phyloP scores from a whole-genome alignment of 2,888 invertebrate species.

The Smittia sp. region DNA sequence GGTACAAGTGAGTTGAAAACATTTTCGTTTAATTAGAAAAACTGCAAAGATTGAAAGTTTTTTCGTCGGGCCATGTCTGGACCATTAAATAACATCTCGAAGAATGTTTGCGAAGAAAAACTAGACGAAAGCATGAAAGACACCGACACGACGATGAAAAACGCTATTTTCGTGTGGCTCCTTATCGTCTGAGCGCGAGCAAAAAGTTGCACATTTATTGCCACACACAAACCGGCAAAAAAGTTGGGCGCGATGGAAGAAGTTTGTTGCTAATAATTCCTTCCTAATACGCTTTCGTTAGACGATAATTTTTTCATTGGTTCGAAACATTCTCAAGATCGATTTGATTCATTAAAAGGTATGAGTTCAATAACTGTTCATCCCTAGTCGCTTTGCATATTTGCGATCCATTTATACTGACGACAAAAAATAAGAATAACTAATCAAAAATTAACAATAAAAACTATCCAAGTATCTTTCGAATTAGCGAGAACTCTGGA shows the following conservation, averaged over 20 bases:
- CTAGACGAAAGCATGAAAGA: constrained; percentile 20
- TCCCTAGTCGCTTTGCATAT: too few relatives aligned
- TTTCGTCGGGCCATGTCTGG: neutral
- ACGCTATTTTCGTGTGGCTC: constrained; percentile 33
- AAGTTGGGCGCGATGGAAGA: neutral
- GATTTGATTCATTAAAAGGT: too few relatives aligned
- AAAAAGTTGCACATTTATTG: constrained; percentile 34
- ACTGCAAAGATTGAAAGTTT: constrained; percentile 2
- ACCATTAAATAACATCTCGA: neutral
- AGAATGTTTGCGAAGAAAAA: neutral
- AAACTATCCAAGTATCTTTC: too few relatives aligned
- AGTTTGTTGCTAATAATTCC: neutral
- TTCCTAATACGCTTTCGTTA: neutral
- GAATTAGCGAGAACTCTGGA: too few relatives aligned
- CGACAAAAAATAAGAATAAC: too few relatives aligned
- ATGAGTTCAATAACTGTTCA: too few relatives aligned
- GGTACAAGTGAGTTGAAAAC: constrained; percentile 52
- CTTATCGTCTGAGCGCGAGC: constrained; percentile 21
- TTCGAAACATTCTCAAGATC: too few relatives aligned
- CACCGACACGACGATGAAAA: constrained; percentile 9
- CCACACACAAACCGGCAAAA: constrained; percentile 2
- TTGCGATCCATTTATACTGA: too few relatives aligned
- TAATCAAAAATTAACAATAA: too few relatives aligned
- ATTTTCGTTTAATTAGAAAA: neutral
- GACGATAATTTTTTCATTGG: too few relatives aligned